These are phyloP conservation scores for Momotus momota DNA, from an alignment of 2,797 vertebrate genomes.

Conservation along the genomic window DNA sequence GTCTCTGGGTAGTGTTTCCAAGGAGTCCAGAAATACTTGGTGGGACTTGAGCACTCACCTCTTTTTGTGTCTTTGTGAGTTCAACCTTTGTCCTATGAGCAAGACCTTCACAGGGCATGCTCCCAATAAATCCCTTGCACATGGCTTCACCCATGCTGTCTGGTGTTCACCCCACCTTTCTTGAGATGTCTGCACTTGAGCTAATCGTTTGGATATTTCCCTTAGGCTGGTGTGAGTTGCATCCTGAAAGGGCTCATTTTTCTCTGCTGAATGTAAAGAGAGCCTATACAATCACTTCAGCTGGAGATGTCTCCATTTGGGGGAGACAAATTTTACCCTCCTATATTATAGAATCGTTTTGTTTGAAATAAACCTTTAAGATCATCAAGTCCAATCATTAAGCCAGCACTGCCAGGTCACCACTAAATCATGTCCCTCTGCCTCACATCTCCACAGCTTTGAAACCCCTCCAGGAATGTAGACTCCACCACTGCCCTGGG, in stretches of 20 bases:
- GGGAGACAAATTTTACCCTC: background rate
- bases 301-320: background rate
- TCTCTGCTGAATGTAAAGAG: background rate
- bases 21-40: background rate
- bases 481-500: background rate
- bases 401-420: background rate
- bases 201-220: background rate
- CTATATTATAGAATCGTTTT: background rate
- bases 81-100: background rate
- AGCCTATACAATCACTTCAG: background rate
- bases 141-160: background rate
- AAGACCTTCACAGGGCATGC: background rate
- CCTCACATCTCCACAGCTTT: background rate
- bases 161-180: rapidly evolving
- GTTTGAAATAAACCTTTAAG: background rate
- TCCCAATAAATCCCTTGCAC: background rate
- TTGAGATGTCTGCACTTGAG: background rate
- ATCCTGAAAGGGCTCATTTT: background rate
- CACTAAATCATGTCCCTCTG: background rate
- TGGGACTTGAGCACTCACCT: background rate
- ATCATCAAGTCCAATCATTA: background rate
- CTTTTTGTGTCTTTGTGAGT: background rate
- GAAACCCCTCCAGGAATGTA: background rate
- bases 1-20: background rate
- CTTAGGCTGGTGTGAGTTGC: background rate